Evolutionary conservation across 2,113 vertebrate genomes (phyloP).

Genomic region (Malurus cyaneus): DNA sequence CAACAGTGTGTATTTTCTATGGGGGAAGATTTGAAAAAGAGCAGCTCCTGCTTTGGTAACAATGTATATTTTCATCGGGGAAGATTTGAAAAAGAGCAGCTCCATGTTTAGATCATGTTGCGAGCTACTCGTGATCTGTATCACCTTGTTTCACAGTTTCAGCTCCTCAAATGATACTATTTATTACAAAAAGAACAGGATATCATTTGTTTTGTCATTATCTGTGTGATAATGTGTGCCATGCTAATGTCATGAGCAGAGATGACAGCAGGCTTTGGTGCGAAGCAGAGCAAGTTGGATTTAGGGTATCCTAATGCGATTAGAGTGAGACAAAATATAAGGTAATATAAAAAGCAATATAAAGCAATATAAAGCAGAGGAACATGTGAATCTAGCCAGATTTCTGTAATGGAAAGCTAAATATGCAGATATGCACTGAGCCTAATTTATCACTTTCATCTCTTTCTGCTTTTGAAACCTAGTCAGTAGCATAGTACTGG

Average conservation of each 20-base stretch:
- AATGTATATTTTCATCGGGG: background rate
- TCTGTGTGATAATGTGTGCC: background rate
- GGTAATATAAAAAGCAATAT: background rate
- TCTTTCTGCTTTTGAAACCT: background rate
- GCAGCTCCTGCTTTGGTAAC: background rate
- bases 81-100: background rate
- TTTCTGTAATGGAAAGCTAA: background rate
- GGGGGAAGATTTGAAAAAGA: background rate
- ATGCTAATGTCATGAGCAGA: background rate
- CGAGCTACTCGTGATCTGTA: background rate
- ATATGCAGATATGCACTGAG: background rate
- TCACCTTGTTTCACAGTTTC: background rate
- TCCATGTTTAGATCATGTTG: background rate
- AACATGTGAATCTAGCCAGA: background rate
- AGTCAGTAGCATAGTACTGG: background rate
- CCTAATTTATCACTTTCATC: background rate
- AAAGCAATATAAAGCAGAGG: background rate
- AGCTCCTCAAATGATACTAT: background rate
- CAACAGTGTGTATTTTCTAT: background rate
- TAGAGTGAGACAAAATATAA: background rate
- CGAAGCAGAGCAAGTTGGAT: background rate
- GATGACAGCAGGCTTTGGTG: background rate
- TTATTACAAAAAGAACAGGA: background rate
- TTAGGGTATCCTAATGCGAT: background rate
- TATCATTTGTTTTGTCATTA: background rate